Conservation (phyloP, 2,113 vertebrate species). For the Pseudorasbora parva region DNA sequence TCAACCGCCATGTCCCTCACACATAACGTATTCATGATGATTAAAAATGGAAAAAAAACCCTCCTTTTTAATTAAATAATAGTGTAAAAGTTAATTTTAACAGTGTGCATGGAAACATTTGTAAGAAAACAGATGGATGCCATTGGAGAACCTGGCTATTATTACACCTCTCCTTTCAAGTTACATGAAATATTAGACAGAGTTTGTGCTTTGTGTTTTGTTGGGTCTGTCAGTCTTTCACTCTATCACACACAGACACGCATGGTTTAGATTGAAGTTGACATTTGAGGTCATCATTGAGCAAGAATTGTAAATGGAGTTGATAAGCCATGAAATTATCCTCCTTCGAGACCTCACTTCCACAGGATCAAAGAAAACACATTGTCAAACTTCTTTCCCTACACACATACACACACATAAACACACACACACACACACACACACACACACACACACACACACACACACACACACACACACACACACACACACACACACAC, state of each 20-base stretch:
- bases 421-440: no score
- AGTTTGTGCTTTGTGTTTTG: conserved; percentile 27
- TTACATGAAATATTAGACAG: conserved; percentile 49
- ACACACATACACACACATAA: no score
- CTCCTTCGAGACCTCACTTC: conserved; percentile 18
- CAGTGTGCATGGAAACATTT: background rate
- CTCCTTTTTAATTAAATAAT: background rate
- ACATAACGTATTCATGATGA: background rate
- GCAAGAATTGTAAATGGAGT: conserved; percentile 48
- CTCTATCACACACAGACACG: conserved; percentile 48
- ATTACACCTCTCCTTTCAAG: conserved; percentile 51
- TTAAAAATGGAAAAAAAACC: background rate
- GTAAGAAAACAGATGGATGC: background rate
- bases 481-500: no score
- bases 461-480: no score
- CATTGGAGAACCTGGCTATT: conserved; percentile 43
- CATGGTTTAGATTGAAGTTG: conserved; percentile 61
- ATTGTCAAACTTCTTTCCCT: background rate
- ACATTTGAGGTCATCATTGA: conserved; percentile 57
- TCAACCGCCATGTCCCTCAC: conserved; percentile 47
- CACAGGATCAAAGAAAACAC: conserved; percentile 3
- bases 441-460: no score
- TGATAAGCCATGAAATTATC: conserved; percentile 54
- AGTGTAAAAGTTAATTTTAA: background rate
- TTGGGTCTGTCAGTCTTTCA: background rate